A percentile compares a stretch with the other conserved stretches of the same genome.
phyloP scores from a whole-genome alignment of 2,888 invertebrate species.

The Protodeltote pygarga region DNA sequence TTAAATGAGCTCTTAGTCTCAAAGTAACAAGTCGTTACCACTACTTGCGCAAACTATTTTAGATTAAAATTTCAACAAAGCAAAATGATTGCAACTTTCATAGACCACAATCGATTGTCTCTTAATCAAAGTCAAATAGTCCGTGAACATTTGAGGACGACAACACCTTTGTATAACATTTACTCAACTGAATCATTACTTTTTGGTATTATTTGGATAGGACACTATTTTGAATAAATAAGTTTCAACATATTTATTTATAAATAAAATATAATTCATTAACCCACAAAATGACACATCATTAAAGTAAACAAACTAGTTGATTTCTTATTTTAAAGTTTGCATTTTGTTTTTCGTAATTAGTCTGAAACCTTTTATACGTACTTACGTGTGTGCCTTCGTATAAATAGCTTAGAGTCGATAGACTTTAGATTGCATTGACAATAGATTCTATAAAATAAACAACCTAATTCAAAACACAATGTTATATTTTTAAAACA shows the following conservation, averaged over 20 bases:
- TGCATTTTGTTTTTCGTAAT: too few relatives aligned
- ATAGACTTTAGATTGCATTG: too few relatives aligned
- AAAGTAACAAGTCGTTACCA: conserved; percentile 21
- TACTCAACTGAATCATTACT: conserved; percentile 33
- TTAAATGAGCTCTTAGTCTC: conserved; percentile 18
- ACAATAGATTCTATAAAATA: too few relatives aligned
- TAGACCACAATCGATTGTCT: conserved; percentile 48
- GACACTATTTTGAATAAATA: conserved; percentile 20
- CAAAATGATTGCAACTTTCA: conserved; percentile 50
- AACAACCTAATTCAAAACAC: too few relatives aligned
- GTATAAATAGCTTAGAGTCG: too few relatives aligned
- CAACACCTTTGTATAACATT: conserved; percentile 40
- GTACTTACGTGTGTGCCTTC: too few relatives aligned
- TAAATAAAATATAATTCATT: conserved; percentile 18
- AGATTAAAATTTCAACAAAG: conserved; percentile 40
- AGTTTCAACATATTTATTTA: conserved; percentile 7
- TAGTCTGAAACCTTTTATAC: too few relatives aligned
- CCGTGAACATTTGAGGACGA: conserved; percentile 37
- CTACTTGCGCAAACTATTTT: conserved; percentile 26
- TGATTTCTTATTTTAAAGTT: not conserved
- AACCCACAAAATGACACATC: not conserved
- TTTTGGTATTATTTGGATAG: conserved; percentile 17
- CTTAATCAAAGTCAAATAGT: conserved; percentile 42
- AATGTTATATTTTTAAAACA: too few relatives aligned
- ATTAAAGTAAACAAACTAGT: too few relatives aligned